Evolutionary conservation across 23 tunicate species (phyloP).

Genomic region (Trididemnum clinides): DNA sequence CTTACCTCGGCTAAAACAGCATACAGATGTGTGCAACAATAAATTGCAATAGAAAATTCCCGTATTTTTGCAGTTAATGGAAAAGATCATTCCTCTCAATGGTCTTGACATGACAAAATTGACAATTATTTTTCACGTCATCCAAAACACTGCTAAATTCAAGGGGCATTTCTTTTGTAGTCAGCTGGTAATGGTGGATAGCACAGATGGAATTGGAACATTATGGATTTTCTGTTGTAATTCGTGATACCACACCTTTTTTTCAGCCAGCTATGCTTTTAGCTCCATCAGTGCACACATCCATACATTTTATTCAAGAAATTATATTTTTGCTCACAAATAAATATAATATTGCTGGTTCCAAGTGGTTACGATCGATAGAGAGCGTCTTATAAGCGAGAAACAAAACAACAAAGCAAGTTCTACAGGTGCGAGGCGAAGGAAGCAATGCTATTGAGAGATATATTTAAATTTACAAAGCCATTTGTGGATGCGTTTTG

Average conservation of each 20-base stretch:
- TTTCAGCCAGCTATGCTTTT: background rate
- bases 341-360: background rate
- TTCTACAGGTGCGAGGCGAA: too few relatives aligned
- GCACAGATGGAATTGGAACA: background rate
- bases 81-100: background rate
- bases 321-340: background rate
- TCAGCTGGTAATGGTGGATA: background rate
- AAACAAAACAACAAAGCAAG: too few relatives aligned
- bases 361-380: too few relatives aligned
- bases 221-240: background rate
- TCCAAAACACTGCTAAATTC: background rate
- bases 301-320: background rate
- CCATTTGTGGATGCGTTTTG: too few relatives aligned
- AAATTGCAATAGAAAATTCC: background rate
- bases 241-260: background rate
- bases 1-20: background rate
- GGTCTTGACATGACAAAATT: background rate
- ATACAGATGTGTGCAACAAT: conserved; percentile 11
- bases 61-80: background rate
- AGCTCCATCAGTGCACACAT: conserved; percentile 9
- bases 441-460: too few relatives aligned
- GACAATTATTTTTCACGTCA: background rate
- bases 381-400: too few relatives aligned
- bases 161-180: background rate
- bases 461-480: too few relatives aligned